A percentile compares a stretch with the other conserved stretches of the same genome.
These are phyloP conservation scores for Dicrurus megarhynchus DNA, from an alignment of 2,113 vertebrate species.

Conservation along the genomic window DNA sequence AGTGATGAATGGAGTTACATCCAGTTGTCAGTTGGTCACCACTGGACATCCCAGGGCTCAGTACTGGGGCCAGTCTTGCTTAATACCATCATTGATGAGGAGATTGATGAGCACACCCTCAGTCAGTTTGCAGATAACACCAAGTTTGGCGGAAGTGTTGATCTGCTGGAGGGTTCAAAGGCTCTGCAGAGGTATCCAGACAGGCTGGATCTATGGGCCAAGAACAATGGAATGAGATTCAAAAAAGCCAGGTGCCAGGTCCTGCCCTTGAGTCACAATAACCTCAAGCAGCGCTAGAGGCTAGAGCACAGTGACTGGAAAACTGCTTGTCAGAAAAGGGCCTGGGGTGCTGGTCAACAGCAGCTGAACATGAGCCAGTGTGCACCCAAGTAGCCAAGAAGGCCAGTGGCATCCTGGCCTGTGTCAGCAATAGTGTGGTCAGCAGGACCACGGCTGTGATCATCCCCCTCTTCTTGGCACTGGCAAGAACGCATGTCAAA, in stretches of 20 bases:
- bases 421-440: neutral
- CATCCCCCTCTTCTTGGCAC: neutral
- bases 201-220: neutral
- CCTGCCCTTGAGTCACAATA: neutral
- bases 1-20: neutral
- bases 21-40: neutral
- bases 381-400: neutral
- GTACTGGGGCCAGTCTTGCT: neutral
- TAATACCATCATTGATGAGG: neutral
- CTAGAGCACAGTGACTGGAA: neutral
- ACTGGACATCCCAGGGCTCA: neutral
- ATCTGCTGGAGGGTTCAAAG: neutral
- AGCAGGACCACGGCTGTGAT: neutral
- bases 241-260: neutral
- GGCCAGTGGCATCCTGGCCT: neutral
- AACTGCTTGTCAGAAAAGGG: neutral
- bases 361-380: neutral
- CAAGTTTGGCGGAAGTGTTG: neutral
- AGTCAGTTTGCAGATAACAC: neutral
- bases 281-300: neutral
- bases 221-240: neutral
- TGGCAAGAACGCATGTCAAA: accelerated
- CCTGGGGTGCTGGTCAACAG: neutral
- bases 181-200: neutral
- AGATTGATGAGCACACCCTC: neutral